Base-by-base conservation (phyloP, 2,113 vertebrate genomes). In the Callopanchax toddi region DNA sequence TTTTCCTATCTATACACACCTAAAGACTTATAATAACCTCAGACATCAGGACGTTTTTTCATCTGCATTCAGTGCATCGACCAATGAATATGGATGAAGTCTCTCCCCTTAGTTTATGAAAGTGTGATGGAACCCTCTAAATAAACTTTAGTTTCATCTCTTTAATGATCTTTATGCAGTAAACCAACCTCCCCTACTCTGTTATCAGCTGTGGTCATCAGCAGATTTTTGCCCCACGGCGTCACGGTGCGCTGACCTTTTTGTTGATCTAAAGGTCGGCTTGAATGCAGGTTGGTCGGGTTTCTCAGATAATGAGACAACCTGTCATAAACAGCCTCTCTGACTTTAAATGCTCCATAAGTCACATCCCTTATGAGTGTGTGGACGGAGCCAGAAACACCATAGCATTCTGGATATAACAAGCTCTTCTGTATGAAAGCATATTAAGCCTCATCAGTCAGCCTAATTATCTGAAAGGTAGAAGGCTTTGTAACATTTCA, bases 261-360 rank as follows among this genome's bases (percentile, higher is more conserved):
- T 53, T 43, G 46, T 34, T 23, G 51, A 81, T 42, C 29, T 54
- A 87, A 87, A 85, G 82, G 82, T 77, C 72, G 69, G 9, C 29
- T 13, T 63, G 44, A 70, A 37, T 18, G 44, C 66, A 67, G 71
- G 61, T 63, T 60, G 67, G 40, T 71, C 34, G 40, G 76, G 60
- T 74, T 74, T 71, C 34, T 40, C 46, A n/a, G 44, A 55, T 59
- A 64, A 62, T 48, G 23, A 32, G n/a, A 45, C 60, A 64, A 52
- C 12, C 58, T 36, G 73, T 75, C 36, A 39, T 74, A 74, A 76
- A 74, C 52, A 60, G 43, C 42, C 18, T 56, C 60, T 62, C 64
- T 20, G 53, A 59, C 49, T 53, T 51, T 37, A 60, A 76, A 78
- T 62, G 43, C 6, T 48, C 32, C 34, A 71, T 18, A 66, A 60